phyloP scores from a whole-genome alignment of 1,140 invertebrate species.

The Cotesia chilonis region DNA sequence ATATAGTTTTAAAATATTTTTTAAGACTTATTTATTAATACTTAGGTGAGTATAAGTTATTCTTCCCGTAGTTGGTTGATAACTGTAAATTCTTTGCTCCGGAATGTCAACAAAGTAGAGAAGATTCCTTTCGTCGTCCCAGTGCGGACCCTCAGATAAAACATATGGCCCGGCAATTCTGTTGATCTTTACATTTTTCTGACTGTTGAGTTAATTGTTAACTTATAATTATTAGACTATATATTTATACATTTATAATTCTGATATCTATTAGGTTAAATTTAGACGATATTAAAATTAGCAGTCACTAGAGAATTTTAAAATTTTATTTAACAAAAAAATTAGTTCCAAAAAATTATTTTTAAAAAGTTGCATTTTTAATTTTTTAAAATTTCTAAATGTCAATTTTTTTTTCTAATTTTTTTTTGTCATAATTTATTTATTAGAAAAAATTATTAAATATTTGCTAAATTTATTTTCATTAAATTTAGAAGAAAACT shows the following conservation, averaged over 20 bases:
- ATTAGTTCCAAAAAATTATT: too few species aligned
- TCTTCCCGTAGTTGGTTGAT: slow-evolving; percentile 67
- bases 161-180: slow-evolving; percentile 48
- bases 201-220: background rate
- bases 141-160: slow-evolving; percentile 74
- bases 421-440: too few species aligned
- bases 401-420: too few species aligned
- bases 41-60: slow-evolving; percentile 62
- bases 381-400: too few species aligned
- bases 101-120: slow-evolving; percentile 77
- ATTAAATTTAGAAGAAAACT: background rate
- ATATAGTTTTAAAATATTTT: background rate
- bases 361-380: too few species aligned
- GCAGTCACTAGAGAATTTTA: too few species aligned
- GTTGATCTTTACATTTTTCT: slow-evolving; percentile 24
- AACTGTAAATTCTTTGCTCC: slow-evolving; percentile 67
- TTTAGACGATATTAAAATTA: background rate
- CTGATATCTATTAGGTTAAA: background rate
- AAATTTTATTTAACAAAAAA: too few species aligned
- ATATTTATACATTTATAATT: background rate
- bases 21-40: slow-evolving; percentile 43
- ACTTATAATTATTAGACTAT: slow-evolving; percentile 18
- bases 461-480: too few species aligned
- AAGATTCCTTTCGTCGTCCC: slow-evolving; percentile 70
- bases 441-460: too few species aligned